A percentile compares a stretch with the other conserved stretches of the same genome.
These are phyloP conservation scores for Parauchenoglanis ngamensis DNA, from an alignment of 2,797 vertebrate genomes.

Conservation along the genomic window DNA sequence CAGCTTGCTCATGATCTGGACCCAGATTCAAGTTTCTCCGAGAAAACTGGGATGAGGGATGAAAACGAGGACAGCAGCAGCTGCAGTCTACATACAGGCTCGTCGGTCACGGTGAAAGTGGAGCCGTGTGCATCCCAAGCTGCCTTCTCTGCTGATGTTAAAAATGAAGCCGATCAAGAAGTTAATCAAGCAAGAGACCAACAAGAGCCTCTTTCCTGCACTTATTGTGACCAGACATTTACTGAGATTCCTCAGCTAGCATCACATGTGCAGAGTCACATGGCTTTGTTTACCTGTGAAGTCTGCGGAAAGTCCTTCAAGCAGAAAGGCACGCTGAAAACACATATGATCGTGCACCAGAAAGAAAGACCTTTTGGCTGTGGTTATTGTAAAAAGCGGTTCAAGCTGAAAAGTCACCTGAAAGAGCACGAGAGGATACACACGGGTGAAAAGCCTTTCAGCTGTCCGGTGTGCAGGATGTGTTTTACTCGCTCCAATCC, in stretches of 20 bases:
- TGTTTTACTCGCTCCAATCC: slow-evolving; percentile 45
- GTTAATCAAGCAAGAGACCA: not conserved
- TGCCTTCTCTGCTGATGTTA: not conserved
- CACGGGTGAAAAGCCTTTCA: slow-evolving; percentile 48
- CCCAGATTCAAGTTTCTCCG: not conserved
- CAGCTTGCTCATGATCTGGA: not conserved
- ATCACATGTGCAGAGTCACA: slow-evolving; percentile 27
- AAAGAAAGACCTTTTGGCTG: slow-evolving; percentile 44
- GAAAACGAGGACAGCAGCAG: not conserved
- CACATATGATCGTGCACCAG: slow-evolving; percentile 44
- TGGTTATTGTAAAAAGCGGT: slow-evolving; percentile 40
- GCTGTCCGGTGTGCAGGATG: slow-evolving; percentile 44
- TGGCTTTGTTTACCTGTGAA: slow-evolving; percentile 31
- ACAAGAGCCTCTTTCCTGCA: slow-evolving; percentile 16
- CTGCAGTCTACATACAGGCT: not conserved
- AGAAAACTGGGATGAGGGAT: not conserved
- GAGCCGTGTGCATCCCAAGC: slow-evolving; percentile 14
- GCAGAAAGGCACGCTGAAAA: slow-evolving; percentile 40
- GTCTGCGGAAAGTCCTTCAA: slow-evolving; percentile 45
- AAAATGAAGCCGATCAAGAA: not conserved
- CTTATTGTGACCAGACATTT: slow-evolving; percentile 14
- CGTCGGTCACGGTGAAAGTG: not conserved
- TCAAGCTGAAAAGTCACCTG: slow-evolving; percentile 44
- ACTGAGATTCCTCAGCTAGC: slow-evolving; percentile 21
- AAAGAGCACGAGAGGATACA: slow-evolving; percentile 52